These are phyloP conservation scores for Siniperca chuatsi DNA, from an alignment of 2,113 vertebrate species.

Conservation along the genomic window DNA sequence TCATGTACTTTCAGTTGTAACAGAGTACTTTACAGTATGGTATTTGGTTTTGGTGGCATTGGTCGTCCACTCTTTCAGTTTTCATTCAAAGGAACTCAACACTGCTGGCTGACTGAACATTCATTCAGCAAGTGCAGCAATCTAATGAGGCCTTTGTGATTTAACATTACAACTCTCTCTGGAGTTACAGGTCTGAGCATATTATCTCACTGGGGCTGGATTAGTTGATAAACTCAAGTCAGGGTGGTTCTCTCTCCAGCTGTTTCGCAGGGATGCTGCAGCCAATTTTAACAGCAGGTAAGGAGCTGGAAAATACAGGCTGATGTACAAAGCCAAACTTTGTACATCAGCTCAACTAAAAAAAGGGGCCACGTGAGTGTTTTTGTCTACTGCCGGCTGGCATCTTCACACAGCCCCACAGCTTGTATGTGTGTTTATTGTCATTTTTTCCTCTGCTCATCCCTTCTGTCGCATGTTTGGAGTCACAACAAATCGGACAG, in stretches of 20 bases:
- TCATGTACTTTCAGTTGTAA: neutral
- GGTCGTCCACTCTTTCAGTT: constrained; percentile 30
- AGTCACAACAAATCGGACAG: constrained; percentile 73
- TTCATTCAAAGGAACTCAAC: constrained; percentile 51
- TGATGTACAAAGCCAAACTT: neutral
- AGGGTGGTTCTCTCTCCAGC: constrained; percentile 12
- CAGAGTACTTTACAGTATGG: neutral
- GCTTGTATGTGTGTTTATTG: constrained; percentile 61
- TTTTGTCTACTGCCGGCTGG: constrained; percentile 29
- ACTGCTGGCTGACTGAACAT: constrained; percentile 37
- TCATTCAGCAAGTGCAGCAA: constrained; percentile 61
- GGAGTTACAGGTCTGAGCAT: constrained; percentile 24
- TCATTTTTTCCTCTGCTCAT: constrained; percentile 44
- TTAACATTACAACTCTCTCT: constrained; percentile 45
- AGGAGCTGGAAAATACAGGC: constrained; percentile 24
- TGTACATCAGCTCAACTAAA: constrained; percentile 21
- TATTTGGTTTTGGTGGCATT: neutral
- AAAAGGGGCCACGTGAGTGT: neutral
- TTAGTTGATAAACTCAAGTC: constrained; percentile 19
- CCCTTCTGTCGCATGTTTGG: constrained; percentile 71
- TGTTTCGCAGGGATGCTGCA: constrained; percentile 14
- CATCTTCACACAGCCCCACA: constrained; percentile 31
- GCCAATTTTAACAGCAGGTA: constrained; percentile 36
- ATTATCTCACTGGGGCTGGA: constrained; percentile 23
- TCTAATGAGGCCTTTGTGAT: constrained; percentile 41